Evolutionary conservation across 2,888 invertebrate species (phyloP).

Genomic region (Phyllotreta striolata): DNA sequence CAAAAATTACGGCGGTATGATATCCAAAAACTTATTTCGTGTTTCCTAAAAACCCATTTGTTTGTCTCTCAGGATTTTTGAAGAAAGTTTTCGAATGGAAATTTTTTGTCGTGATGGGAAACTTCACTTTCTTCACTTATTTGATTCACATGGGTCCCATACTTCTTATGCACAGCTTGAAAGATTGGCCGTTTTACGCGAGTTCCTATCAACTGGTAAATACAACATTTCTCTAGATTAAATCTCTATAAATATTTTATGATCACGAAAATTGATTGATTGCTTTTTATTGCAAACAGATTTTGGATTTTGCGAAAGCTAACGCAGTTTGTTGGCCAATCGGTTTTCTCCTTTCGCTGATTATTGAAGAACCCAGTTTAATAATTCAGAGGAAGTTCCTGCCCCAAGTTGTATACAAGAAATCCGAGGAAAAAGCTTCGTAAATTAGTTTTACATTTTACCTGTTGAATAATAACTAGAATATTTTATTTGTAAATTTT

Average conservation of each 20-base stretch:
- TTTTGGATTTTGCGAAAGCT: background rate
- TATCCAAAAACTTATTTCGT: background rate
- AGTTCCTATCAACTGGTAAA: constrained; percentile 10
- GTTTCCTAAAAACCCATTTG: too few species aligned
- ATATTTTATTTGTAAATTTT: constrained; percentile 8
- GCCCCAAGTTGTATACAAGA: constrained; percentile 7
- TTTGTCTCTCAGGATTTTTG: constrained; percentile 24
- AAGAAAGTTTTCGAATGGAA: constrained; percentile 26
- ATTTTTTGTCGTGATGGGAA: constrained; percentile 17
- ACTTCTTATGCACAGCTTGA: background rate
- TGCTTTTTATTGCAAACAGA: background rate
- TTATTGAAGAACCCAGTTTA: constrained; percentile 36
- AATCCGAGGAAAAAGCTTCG: background rate
- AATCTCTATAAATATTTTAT: background rate
- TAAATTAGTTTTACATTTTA: too few species aligned
- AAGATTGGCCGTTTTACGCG: constrained; percentile 2
- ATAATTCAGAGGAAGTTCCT: constrained; percentile 32
- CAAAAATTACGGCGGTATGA: background rate
- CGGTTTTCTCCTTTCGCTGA: constrained; percentile 5
- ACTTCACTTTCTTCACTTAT: constrained; percentile 28
- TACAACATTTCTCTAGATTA: background rate
- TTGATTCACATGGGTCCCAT: constrained; percentile 35
- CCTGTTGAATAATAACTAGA: background rate
- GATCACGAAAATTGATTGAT: background rate
- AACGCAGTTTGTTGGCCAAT: background rate